These are phyloP conservation scores for Galaxea fascicularis DNA, from an alignment of 92 coral and sea anemone genomes.

Conservation along the genomic window DNA sequence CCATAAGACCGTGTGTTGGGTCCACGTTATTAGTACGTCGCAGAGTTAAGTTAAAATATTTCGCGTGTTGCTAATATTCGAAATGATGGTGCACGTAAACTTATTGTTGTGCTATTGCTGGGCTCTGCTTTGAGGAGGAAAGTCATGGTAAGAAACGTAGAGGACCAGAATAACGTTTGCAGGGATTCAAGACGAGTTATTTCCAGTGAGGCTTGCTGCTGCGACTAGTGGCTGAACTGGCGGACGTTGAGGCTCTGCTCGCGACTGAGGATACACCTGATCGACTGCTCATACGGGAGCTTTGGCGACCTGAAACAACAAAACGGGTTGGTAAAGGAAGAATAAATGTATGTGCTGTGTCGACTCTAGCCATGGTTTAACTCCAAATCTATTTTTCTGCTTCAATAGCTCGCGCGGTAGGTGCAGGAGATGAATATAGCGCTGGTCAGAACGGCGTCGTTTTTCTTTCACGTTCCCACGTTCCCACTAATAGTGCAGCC, in stretches of 20 bases:
- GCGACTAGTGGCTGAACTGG: conserved; percentile 73
- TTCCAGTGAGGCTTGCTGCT: conserved; percentile 92
- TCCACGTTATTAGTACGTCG: too few species aligned
- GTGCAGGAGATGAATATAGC: too few species aligned
- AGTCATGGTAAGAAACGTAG: not conserved
- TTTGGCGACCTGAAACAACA: conserved; percentile 78
- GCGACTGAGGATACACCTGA: conserved; percentile 80
- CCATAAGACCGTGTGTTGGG: too few species aligned
- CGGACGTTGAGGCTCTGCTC: conserved; percentile 80
- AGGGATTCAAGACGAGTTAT: not conserved
- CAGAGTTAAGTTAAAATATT: too few species aligned
- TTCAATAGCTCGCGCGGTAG: too few species aligned
- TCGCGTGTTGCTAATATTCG: too few species aligned
- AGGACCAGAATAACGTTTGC: not conserved
- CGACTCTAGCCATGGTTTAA: not conserved
- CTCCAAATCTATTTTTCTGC: too few species aligned
- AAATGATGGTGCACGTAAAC: too few species aligned
- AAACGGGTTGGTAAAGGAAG: not conserved
- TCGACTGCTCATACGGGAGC: conserved; percentile 93
- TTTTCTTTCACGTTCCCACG: too few species aligned
- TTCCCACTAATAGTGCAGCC: too few species aligned
- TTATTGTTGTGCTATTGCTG: not conserved
- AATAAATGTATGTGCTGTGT: not conserved
- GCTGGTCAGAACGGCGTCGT: too few species aligned
- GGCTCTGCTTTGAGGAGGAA: not conserved